Conservation (phyloP, 2,797 vertebrate genomes). For the Rallus crepitans region DNA sequence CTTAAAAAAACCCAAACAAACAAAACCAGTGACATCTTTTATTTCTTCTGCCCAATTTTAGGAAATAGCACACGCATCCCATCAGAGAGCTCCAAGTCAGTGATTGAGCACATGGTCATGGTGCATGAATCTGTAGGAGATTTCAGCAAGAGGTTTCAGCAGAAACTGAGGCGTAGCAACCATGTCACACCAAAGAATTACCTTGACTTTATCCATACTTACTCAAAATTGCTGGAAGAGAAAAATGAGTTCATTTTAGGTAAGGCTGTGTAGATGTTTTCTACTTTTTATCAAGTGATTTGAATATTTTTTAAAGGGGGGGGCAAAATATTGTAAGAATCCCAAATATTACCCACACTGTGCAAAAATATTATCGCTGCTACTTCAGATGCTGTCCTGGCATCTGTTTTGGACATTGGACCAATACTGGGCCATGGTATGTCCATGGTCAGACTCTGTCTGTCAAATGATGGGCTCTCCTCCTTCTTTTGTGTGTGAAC, state of each 20-base stretch:
- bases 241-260: conserved; percentile 90
- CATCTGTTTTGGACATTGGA: neutral
- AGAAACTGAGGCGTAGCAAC: conserved; percentile 92
- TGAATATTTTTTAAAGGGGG: neutral
- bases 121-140: conserved; percentile 89
- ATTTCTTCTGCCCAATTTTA: conserved; percentile 51
- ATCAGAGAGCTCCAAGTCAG: conserved; percentile 57
- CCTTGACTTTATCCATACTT: conserved; percentile 93
- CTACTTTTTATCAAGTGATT: neutral
- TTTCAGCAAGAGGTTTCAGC: conserved; percentile 89
- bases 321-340: neutral
- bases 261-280: conserved; percentile 51
- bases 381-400: neutral
- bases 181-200: conserved; percentile 96
- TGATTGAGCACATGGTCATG: conserved; percentile 89
- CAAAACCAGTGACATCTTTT: neutral
- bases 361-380: neutral
- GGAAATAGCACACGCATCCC: conserved; percentile 87
- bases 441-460: neutral
- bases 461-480: neutral
- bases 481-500: neutral
- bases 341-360: neutral
- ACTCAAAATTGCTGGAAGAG: conserved; percentile 87
- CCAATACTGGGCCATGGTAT: neutral
- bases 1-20: neutral